Conservation (phyloP, 2,888 invertebrate species). For the Bombylius major region DNA sequence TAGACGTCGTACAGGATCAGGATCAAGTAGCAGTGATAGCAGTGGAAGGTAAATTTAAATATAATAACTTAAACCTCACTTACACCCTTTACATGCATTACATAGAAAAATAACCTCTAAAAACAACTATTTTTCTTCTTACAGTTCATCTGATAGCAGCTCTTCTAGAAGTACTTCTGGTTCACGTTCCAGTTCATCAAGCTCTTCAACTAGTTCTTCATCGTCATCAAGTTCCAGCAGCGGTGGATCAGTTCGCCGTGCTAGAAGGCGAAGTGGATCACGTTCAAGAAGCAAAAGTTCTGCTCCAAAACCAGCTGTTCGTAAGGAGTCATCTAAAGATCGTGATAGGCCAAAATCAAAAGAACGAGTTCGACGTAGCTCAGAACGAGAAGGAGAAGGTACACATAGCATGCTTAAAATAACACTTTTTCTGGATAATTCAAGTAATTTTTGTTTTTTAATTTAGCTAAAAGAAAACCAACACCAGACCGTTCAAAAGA, state of each 20-base stretch:
- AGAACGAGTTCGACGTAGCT: constrained; percentile 9
- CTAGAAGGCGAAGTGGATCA: constrained; percentile 43
- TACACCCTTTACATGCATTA: too few relatives aligned
- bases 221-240: constrained; percentile 55
- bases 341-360: constrained; percentile 2
- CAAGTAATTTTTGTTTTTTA: too few relatives aligned
- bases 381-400: constrained; percentile 10
- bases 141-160: constrained; percentile 66
- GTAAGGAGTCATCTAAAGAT: constrained; percentile 33
- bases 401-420: neutral
- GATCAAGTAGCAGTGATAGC: constrained; percentile 68
- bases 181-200: constrained; percentile 65
- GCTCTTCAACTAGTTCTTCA: constrained; percentile 40
- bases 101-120: too few relatives aligned
- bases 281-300: constrained; percentile 40
- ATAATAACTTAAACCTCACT: neutral
- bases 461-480: constrained; percentile 11
- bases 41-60: constrained; percentile 47
- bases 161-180: constrained; percentile 68
- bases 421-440: too few relatives aligned
- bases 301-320: constrained; percentile 11
- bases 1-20: constrained; percentile 44
- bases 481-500: constrained; percentile 23
- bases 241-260: constrained; percentile 49
- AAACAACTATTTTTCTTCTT: too few relatives aligned